Base-by-base conservation (phyloP, 2,888 invertebrate species). In the Microchrysa polita region DNA sequence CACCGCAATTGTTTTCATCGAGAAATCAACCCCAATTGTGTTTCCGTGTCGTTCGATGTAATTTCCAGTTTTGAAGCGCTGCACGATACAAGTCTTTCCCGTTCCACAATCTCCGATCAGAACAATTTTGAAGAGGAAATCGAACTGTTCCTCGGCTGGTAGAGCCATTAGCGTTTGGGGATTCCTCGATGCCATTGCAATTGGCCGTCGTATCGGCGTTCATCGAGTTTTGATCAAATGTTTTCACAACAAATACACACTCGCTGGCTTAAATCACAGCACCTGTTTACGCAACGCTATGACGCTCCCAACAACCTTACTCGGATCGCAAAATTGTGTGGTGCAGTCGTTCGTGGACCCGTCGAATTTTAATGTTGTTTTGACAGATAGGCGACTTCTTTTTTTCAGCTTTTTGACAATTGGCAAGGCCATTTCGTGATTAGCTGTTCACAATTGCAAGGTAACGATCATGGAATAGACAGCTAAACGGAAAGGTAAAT, bases 1-100 rank as follows among this genome's bases (percentile, higher is more conserved):
- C 63, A 97, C 92, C 78, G 93, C 88, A 53, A 98, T 90, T 72
- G 97, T 97, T 90, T 97, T 97, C 97, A 97, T 98, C 76, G 97
- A 97, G 87, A 98, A 98, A 86, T 98, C 97, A 73, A 98, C 97
- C 77, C 97, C 97, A 82, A 98, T 98, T 63, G 98, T 98, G 83
- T 95, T 97, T 74, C 96, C 96, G 86, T 97, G 96, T 78, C 94
- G 89, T 86, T 98, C 97, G 78, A 96, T 92, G 82, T 95, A 98
- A 79, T 95, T 96, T 75, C 97, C 98, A 76, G 96, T 95, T 85
- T 96, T 96, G 85, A 98, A 94, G 79, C 97, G 90, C 86, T 97
- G 97, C 75, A 98, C 96, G 78, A 98, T 94, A 89, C 92, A 97
- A 76, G 96, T 97, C 88, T 97, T 97, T 34, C 96, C 95, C 42